Evolutionary conservation across 2,113 vertebrate genomes (phyloP).

Genomic region (Lucifuga dentata): DNA sequence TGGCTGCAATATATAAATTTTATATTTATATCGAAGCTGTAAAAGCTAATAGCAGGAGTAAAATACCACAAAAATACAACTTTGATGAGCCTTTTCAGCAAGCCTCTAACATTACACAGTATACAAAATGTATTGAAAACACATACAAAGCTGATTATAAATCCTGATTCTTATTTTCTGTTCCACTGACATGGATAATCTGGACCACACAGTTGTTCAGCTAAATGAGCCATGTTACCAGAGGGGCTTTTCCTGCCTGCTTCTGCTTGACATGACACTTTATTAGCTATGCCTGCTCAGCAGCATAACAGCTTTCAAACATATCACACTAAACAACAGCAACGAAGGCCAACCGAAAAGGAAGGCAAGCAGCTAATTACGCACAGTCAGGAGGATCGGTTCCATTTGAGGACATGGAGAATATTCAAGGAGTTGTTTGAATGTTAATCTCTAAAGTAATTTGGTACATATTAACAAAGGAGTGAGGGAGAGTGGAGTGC

Average conservation of each 20-base stretch:
- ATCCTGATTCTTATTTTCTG: constrained; percentile 59
- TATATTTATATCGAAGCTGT: too few relatives aligned
- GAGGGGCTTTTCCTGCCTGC: constrained; percentile 50
- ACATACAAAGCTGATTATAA: constrained; percentile 35
- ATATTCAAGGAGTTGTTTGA: constrained; percentile 21
- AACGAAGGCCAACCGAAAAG: not conserved
- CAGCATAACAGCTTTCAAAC: constrained; percentile 34
- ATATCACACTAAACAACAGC: constrained; percentile 31
- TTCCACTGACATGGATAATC: constrained; percentile 66
- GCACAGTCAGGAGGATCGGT: constrained; percentile 4
- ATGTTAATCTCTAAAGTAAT: constrained; percentile 16
- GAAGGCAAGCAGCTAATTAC: constrained; percentile 6
- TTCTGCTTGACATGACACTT: constrained; percentile 62
- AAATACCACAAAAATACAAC: too few relatives aligned
- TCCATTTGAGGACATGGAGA: constrained; percentile 5
- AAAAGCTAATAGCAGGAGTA: too few relatives aligned
- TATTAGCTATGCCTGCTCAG: constrained; percentile 50
- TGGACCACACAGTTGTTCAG: constrained; percentile 53
- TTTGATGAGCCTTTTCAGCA: too few relatives aligned
- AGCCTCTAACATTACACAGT: too few relatives aligned
- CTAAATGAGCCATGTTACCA: constrained; percentile 44
- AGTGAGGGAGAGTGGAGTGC: not conserved
- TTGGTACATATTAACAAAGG: constrained; percentile 33
- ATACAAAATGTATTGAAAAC: too few relatives aligned
- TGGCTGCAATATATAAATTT: too few relatives aligned